phyloP scores from a whole-genome alignment of 2,888 invertebrate species.

The Scaptomyza reducta region DNA sequence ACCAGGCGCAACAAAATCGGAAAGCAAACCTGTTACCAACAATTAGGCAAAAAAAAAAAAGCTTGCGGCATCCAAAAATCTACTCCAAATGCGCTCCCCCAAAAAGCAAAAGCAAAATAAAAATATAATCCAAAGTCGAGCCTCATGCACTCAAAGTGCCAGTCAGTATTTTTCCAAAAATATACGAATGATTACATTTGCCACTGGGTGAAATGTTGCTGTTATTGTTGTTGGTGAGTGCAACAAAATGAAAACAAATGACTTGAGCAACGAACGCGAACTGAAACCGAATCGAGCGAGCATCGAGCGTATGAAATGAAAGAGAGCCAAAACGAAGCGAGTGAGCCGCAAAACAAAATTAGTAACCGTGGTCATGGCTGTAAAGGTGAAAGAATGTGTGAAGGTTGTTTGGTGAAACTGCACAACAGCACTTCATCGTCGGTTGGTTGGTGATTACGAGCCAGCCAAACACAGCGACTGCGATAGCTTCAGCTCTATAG shows the following conservation, averaged over 20 bases:
- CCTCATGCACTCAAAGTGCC: constrained; percentile 16
- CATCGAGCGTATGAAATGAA: constrained; percentile 17
- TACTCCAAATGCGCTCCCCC: constrained; percentile 68
- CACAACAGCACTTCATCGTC: constrained; percentile 53
- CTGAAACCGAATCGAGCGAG: constrained; percentile 16
- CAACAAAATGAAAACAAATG: constrained; percentile 69
- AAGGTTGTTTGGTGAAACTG: constrained; percentile 83
- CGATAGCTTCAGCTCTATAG: constrained; percentile 19
- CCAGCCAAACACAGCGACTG: constrained; percentile 43
- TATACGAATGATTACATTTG: constrained; percentile 76
- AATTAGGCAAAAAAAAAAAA: constrained; percentile 72
- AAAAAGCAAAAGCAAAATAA: constrained; percentile 1
- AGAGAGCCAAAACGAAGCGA: constrained; percentile 13
- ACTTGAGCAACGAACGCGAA: constrained; percentile 73
- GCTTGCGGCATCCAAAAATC: constrained; percentile 59
- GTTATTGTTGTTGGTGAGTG: constrained; percentile 36
- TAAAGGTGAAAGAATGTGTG: constrained; percentile 84
- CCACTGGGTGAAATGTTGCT: constrained; percentile 35
- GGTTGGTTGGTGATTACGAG: constrained; percentile 55
- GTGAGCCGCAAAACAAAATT: constrained; percentile 60
- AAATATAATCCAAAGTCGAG: constrained; percentile 5
- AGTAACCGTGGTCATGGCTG: constrained; percentile 84
- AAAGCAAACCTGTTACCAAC: constrained; percentile 75
- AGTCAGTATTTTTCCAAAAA: constrained; percentile 74
- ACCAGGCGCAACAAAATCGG: constrained; percentile 45